Base-by-base conservation (phyloP, 2,113 vertebrate genomes). In the Toxostoma redivivum region DNA sequence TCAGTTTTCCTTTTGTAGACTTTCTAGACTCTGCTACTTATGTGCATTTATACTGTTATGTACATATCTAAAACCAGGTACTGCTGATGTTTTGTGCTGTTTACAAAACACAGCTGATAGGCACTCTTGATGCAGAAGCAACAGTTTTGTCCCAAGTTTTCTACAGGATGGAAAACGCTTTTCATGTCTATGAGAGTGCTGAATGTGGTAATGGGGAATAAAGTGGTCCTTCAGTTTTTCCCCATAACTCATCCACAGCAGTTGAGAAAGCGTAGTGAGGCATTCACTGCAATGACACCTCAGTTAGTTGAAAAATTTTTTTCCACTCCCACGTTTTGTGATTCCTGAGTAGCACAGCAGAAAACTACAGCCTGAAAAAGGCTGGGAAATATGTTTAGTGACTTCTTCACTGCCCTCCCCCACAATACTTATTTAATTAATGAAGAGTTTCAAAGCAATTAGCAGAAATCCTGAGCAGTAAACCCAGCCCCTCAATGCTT, bases 41-140 rank as follows among this genome's bases (percentile, higher is more conserved):
- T 8, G 11, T 45, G 35, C 1, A 0, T 38, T 30, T 44, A 40
- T 18, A 15, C 5, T 30, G 5, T 72, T 51, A 47, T 1, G 3
- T 25, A 27, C 16, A 3, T 33, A 25, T 54, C n/a, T 72, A 31
- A 62, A 83, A 47, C 2, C 15, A 37, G 11, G 5, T 33, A 30
- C 14, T 66, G 50, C 6, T 30, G 30, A 28, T 65, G 4, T 60
- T 84, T 81, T 0, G 0, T 18, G 8, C 42, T 47, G 7, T 60
- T 70, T 16, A 66, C 56, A 81, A 86, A 47, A 9, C 0, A 2
- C 21, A 56, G 16, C 27, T 69, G 18, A 50, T 6, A 51, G 19
- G 11, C 24, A 45, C 18, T 88, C 35, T 20, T 72, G 15, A 24
- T 19, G 18, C 62, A 62, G 28, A 51, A 81, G 5, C 21, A 56